Conservation (phyloP, 2,888 invertebrate genomes). For the Sinhomidia bicolor region DNA sequence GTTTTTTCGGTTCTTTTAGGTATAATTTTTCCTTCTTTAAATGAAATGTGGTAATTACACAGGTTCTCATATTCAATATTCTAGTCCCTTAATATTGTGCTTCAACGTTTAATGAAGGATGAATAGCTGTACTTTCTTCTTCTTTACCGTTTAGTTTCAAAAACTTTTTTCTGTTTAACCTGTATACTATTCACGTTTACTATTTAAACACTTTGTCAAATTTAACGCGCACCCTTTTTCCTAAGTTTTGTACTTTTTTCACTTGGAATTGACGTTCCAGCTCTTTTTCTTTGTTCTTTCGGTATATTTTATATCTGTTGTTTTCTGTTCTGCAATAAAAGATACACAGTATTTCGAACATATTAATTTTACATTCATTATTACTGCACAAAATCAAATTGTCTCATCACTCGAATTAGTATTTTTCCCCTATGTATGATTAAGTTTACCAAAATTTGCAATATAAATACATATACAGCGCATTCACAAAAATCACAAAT, state of each 20-base stretch:
- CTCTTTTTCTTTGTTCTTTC: not conserved
- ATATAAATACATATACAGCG: too few relatives aligned
- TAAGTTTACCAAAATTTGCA: too few relatives aligned
- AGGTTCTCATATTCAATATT: constrained; percentile 45
- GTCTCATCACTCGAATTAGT: too few relatives aligned
- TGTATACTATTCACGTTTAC: not conserved
- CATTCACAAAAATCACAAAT: too few relatives aligned
- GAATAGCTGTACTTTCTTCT: not conserved
- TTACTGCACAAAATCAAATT: too few relatives aligned
- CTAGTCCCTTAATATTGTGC: constrained; percentile 18
- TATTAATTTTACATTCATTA: not conserved
- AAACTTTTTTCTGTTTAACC: not conserved
- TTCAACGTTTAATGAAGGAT: not conserved
- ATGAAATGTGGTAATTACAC: not conserved
- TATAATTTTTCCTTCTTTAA: not conserved
- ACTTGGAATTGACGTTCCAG: not conserved
- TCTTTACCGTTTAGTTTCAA: not conserved
- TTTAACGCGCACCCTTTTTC: not conserved
- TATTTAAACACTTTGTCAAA: not conserved
- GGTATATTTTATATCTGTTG: constrained; percentile 18
- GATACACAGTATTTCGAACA: not conserved
- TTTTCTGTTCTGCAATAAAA: constrained; percentile 39
- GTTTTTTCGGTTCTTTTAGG: not conserved
- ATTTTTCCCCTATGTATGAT: too few relatives aligned
- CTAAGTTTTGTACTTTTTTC: not conserved